These are phyloP conservation scores for Gallinago paraguaiae DNA, from an alignment of 2,113 vertebrate species.

Conservation along the genomic window DNA sequence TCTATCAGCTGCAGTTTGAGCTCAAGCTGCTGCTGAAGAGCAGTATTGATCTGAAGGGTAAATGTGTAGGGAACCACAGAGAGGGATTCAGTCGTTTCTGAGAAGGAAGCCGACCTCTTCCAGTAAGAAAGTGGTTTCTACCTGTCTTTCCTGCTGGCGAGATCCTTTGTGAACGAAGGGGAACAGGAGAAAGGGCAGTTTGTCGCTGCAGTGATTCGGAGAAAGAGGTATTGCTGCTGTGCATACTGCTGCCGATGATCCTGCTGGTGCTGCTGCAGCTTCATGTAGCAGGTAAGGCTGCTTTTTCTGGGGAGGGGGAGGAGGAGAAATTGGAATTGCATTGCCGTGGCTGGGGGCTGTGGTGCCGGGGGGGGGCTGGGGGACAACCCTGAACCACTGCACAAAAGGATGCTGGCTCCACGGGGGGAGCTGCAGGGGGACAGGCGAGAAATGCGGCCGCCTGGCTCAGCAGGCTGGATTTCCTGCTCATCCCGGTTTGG, in stretches of 20 bases:
- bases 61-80: conserved; percentile 57
- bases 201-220: background rate
- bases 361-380: background rate
- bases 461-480: background rate
- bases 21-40: conserved; percentile 64
- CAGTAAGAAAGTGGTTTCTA: conserved; percentile 65
- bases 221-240: background rate
- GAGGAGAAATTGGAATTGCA: background rate
- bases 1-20: conserved; percentile 68
- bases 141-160: background rate
- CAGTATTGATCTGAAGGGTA: conserved; percentile 73
- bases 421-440: background rate
- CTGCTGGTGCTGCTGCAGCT: background rate
- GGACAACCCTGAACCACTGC: background rate
- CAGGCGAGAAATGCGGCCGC: background rate
- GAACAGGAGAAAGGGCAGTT: background rate
- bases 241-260: background rate
- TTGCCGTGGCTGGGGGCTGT: background rate
- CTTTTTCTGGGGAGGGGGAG: background rate
- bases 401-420: background rate
- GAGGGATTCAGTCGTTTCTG: conserved; percentile 49
- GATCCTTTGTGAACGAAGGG: conserved; percentile 23
- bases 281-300: conserved; percentile 62
- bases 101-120: conserved; percentile 60
- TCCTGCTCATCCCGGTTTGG: background rate